phyloP scores from a whole-genome alignment of 2,797 vertebrate genomes.

The Sphaeramia orbicularis region DNA sequence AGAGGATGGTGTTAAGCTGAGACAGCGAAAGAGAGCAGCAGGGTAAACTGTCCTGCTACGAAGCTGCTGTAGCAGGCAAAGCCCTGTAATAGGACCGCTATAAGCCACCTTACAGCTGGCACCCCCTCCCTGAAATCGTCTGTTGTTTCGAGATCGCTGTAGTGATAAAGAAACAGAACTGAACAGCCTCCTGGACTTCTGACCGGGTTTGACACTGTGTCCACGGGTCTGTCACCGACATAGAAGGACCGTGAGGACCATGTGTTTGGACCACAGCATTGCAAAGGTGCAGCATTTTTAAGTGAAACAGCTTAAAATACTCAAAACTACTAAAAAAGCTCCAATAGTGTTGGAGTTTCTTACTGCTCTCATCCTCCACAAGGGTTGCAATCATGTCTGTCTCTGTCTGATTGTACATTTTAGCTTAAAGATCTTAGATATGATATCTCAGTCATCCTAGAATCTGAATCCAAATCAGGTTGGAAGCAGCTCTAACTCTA shows the following conservation, averaged over 20 bases:
- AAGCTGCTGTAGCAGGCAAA: constrained; percentile 70
- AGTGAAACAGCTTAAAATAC: neutral
- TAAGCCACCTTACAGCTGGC: constrained; percentile 49
- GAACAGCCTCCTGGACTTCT: constrained; percentile 28
- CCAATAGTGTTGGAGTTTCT: too few species aligned
- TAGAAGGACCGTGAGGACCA: constrained; percentile 6
- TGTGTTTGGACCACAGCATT: constrained; percentile 4
- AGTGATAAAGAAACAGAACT: constrained; percentile 39
- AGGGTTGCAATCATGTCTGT: too few species aligned
- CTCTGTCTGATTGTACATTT: too few species aligned
- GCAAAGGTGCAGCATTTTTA: constrained; percentile 1
- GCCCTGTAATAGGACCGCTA: constrained; percentile 43
- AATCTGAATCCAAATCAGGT: too few species aligned
- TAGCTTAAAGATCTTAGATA: too few species aligned
- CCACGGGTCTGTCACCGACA: constrained; percentile 14
- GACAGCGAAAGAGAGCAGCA: constrained; percentile 78
- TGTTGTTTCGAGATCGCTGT: constrained; percentile 37
- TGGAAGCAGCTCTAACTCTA: too few species aligned
- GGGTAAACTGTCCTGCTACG: constrained; percentile 70
- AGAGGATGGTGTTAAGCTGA: constrained; percentile 81
- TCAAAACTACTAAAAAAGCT: too few species aligned
- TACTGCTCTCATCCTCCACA: too few species aligned
- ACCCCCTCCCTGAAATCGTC: constrained; percentile 14
- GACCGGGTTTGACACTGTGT: constrained; percentile 7
- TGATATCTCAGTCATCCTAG: too few species aligned